phyloP scores from a whole-genome alignment of 2,797 vertebrate genomes.

The Chloroceryle inda region DNA sequence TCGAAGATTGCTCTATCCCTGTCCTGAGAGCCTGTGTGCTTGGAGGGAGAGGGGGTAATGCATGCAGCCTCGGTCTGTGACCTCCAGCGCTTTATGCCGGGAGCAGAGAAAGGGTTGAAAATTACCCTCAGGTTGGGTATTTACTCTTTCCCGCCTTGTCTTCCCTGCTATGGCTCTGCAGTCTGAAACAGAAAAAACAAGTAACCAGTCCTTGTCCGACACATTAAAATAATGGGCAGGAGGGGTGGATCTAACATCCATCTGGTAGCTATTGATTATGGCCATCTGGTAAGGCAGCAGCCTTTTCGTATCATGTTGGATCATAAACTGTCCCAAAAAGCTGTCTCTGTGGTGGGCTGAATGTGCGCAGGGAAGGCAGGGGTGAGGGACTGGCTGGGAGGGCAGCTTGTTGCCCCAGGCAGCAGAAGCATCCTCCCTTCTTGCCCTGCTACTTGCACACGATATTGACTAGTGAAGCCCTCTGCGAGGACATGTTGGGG shows the following conservation, averaged over 20 bases:
- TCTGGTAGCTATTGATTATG: slow-evolving; percentile 81
- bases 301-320: slow-evolving; percentile 50
- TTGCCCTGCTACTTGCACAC: not conserved
- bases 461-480: not conserved
- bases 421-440: not conserved
- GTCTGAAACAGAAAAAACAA: slow-evolving; percentile 47
- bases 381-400: slow-evolving; percentile 15
- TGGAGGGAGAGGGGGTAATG: not conserved
- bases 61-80: not conserved
- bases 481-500: rapidly evolving
- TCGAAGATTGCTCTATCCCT: not conserved
- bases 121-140: not conserved
- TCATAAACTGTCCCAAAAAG: slow-evolving; percentile 52
- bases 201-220: not conserved
- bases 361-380: not conserved
- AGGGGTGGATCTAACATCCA: slow-evolving; percentile 65
- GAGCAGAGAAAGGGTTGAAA: not conserved
- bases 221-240: slow-evolving; percentile 53
- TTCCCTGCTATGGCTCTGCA: not conserved
- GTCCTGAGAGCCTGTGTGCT: not conserved
- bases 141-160: not conserved
- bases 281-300: slow-evolving; percentile 78
- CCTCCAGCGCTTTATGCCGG: not conserved
- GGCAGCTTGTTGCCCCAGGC: not conserved
- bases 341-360: slow-evolving; percentile 42